Evolutionary conservation across 2,113 vertebrate species (phyloP).

Genomic region (Nansenia antarctica): DNA sequence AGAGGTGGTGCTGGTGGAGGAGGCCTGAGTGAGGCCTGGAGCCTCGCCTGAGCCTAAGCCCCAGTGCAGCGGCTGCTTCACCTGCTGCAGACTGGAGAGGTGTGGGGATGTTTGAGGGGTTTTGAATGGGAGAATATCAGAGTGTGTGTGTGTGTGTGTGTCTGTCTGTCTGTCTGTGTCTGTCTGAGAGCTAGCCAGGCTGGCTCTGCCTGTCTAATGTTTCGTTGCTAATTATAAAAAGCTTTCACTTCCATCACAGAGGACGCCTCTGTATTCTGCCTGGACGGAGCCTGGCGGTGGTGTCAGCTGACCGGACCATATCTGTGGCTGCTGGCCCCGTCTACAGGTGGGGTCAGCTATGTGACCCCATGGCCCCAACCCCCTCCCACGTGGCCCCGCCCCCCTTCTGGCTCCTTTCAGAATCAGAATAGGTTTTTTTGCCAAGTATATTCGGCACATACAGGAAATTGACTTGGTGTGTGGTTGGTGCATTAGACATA

Average conservation of each 20-base stretch:
- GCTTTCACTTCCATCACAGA: slow-evolving; percentile 14
- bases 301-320: slow-evolving; percentile 28
- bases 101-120: background rate
- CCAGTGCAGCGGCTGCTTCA: too few relatives aligned
- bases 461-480: too few relatives aligned
- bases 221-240: slow-evolving; percentile 28
- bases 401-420: too few relatives aligned
- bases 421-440: too few relatives aligned
- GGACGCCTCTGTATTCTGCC: slow-evolving; percentile 25
- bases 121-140: too few relatives aligned
- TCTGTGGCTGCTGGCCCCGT: slow-evolving; percentile 15
- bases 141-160: background rate
- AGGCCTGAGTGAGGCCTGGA: too few relatives aligned
- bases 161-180: background rate
- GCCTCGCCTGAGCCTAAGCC: too few relatives aligned
- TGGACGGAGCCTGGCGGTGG: background rate
- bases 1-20: too few relatives aligned
- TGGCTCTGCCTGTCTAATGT: background rate
- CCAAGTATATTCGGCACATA: too few relatives aligned
- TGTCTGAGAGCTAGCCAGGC: background rate
- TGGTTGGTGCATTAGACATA: too few relatives aligned
- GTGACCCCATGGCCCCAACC: slow-evolving; percentile 16
- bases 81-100: background rate
- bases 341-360: slow-evolving; percentile 23
- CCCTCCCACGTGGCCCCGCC: background rate